A percentile compares a stretch with the other conserved stretches of the same genome.
These are phyloP conservation scores for Alces alces DNA, from an alignment of 2,113 vertebrate species.

Conservation along the genomic window DNA sequence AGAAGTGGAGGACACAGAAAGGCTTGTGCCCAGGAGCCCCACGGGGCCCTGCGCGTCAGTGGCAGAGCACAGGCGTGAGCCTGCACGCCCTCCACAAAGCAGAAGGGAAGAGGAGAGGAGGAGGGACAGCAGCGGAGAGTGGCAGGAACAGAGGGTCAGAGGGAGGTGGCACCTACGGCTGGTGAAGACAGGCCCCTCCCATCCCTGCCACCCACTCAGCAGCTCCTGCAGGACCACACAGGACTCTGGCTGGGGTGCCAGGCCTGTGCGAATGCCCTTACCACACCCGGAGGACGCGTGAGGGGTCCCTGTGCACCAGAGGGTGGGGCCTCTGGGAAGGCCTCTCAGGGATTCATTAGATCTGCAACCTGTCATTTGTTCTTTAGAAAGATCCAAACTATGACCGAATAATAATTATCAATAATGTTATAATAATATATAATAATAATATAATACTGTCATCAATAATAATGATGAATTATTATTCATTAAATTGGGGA, in stretches of 20 bases:
- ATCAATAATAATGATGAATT: no score
- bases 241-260: neutral
- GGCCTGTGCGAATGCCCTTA: rapidly evolving
- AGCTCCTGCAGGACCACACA: neutral
- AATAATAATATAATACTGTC: no score
- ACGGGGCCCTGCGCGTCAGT: neutral
- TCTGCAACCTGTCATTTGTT: neutral
- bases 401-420: neutral
- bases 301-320: neutral
- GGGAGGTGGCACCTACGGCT: neutral
- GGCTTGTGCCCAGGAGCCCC: neutral
- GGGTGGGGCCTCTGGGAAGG: neutral
- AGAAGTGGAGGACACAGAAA: neutral
- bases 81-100: neutral
- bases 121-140: neutral
- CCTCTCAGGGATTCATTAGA: neutral
- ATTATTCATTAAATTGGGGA: neutral
- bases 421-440: no score
- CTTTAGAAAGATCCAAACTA: neutral
- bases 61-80: neutral
- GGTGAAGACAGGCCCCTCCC: neutral
- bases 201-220: rapidly evolving
- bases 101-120: neutral
- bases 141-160: neutral
- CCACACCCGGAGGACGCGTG: neutral